These are phyloP conservation scores for Apis dorsata DNA, from an alignment of 1,140 invertebrate genomes.

Conservation along the genomic window DNA sequence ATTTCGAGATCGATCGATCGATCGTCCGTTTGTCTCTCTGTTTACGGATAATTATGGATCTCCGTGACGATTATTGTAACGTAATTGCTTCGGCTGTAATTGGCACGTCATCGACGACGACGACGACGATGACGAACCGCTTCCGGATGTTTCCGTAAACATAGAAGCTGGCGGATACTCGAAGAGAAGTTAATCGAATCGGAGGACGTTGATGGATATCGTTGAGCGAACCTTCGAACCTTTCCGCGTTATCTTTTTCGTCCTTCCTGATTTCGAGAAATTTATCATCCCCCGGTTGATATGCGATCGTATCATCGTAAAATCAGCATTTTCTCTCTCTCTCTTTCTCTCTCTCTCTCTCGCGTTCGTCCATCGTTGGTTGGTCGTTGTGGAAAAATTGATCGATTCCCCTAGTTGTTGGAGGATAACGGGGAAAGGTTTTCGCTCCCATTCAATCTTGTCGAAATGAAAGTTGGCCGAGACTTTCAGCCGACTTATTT, in stretches of 20 bases:
- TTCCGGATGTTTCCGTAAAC: not conserved
- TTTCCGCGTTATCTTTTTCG: constrained; percentile 14
- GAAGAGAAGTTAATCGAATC: constrained; percentile 41
- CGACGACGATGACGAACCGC: not conserved
- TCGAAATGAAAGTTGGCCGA: not conserved
- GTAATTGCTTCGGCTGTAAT: constrained; percentile 43
- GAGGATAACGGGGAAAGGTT: not conserved
- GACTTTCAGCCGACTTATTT: not conserved
- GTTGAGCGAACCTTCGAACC: not conserved
- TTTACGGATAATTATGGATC: constrained; percentile 25
- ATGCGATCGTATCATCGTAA: constrained; percentile 40
- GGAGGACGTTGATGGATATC: constrained; percentile 43
- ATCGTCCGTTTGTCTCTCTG: not conserved
- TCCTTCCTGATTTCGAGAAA: constrained; percentile 27
- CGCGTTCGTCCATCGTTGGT: not conserved
- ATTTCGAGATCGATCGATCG: not conserved
- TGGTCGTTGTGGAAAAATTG: constrained; percentile 3
- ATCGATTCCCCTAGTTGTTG: not conserved
- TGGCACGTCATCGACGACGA: not conserved
- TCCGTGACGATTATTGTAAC: constrained; percentile 9
- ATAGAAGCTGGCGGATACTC: too few relatives aligned
- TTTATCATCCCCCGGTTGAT: constrained; percentile 32
- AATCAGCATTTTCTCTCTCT: constrained; percentile 22
- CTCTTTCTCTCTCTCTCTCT: not conserved
- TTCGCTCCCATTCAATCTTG: constrained; percentile 16